Base-by-base conservation (phyloP, 1,140 invertebrate species). In the Dreissena polymorpha region DNA sequence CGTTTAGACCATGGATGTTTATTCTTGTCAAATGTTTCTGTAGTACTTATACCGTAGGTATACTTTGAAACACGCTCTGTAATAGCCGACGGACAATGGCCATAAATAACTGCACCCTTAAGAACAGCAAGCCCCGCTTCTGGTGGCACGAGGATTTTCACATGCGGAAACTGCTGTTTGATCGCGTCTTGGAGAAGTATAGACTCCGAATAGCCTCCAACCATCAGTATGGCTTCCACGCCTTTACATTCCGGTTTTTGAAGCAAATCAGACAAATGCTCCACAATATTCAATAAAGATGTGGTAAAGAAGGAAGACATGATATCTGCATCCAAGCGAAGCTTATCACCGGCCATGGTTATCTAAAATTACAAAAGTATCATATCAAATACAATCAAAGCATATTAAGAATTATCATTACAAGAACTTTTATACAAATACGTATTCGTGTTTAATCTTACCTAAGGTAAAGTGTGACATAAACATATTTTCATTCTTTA, bases 21-120 rank as follows among this genome's bases (percentile, higher is more conserved):
- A 2, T 14, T 6, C 16, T 18, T 6, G 50, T 74, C 27, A 60
- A 74, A 74, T 21, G 14, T 18, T 25, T 12, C n/a, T 16, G 23
- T 0, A 14, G 21, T 60, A 1, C 14, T 16, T 14, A 74, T 51
- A 13, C 72, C 72, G 27, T 74, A 74, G 12, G 72, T 74, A 63
- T 57, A 74, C 18, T 29, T 29, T n/a, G 50, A 23, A 18, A 74
- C 25, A 57, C 72, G 49, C 14, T n/a, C 27, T 14, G 51, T 12
- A 8, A 74, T 74, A 3, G 21, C 55, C 14, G 21, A 16, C 23
- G 72, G 50, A 55, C 57, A 50, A 51, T 74, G 27, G n/a, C 72
- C 72, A 60, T n/a, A 74, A 21, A 74, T 60, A 5, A 74, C 72
- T 16, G 72, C 72, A 14, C 72, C 72, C 53, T 74, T 74, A n/a